These are phyloP conservation scores for Natrix natrix DNA, from an alignment of 2,797 vertebrate species.

Conservation along the genomic window DNA sequence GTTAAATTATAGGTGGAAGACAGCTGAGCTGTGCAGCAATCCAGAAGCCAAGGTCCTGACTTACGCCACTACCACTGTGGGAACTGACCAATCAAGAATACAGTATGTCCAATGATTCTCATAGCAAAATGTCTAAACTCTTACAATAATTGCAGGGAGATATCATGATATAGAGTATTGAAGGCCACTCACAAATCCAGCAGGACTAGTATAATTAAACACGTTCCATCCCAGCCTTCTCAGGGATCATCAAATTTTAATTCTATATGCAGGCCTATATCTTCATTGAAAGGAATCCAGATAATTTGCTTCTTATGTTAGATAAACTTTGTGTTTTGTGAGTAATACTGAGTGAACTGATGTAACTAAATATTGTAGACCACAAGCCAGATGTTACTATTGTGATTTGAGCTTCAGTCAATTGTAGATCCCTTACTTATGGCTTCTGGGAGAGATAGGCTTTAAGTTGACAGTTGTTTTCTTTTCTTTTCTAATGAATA, in stretches of 20 bases:
- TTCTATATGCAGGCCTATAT: not conserved
- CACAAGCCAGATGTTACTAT: not conserved
- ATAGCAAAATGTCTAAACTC: not conserved
- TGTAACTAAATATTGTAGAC: not conserved
- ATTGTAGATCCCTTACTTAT: not conserved
- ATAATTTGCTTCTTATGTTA: not conserved
- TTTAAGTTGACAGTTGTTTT: not conserved
- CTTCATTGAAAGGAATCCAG: not conserved
- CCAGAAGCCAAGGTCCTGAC: not conserved
- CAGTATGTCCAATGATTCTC: no score
- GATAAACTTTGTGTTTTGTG: not conserved
- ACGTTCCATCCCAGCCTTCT: not conserved
- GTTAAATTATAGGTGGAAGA: not conserved
- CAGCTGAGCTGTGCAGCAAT: not conserved
- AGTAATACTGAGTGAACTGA: not conserved
- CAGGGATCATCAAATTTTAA: not conserved
- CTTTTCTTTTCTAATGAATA: not conserved
- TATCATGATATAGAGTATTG: not conserved
- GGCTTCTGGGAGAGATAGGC: not conserved
- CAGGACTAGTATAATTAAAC: not conserved
- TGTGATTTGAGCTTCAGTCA: not conserved
- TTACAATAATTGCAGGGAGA: not conserved
- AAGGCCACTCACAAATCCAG: not conserved
- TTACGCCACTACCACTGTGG: not conserved
- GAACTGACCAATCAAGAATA: not conserved